These are phyloP conservation scores for Montipora capitata DNA, from an alignment of 92 coral and sea anemone species.

Conservation along the genomic window DNA sequence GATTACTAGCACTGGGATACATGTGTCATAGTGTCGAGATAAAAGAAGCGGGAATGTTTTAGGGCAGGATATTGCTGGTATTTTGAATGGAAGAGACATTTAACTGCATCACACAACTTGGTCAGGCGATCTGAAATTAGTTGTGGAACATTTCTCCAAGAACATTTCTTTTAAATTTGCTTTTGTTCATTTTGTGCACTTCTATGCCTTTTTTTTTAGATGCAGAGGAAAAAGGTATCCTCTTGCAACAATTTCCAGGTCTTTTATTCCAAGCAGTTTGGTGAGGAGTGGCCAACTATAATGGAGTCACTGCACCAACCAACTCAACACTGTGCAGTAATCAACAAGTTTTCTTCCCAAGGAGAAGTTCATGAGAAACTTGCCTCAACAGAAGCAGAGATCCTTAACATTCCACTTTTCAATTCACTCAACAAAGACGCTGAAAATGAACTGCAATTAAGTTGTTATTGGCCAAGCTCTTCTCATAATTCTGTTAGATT, in stretches of 20 bases:
- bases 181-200: neutral
- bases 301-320: constrained; percentile 46
- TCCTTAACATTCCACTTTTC: neutral
- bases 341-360: constrained; percentile 70
- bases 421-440: neutral
- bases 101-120: too few relatives aligned
- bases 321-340: constrained; percentile 71
- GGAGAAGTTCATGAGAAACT: constrained; percentile 34
- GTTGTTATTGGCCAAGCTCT: constrained; percentile 28
- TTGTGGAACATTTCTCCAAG: too few relatives aligned
- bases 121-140: too few relatives aligned
- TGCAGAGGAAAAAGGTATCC: constrained; percentile 60
- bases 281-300: constrained; percentile 57
- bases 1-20: too few relatives aligned
- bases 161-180: too few relatives aligned
- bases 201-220: neutral
- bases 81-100: too few relatives aligned
- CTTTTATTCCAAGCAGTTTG: constrained; percentile 51
- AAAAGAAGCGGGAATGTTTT: too few relatives aligned
- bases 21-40: too few relatives aligned
- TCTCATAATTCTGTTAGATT: constrained; percentile 12
- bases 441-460: neutral
- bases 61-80: too few relatives aligned
- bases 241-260: constrained; percentile 50
- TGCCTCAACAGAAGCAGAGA: constrained; percentile 11